Base-by-base conservation (phyloP, 2,113 vertebrate species). In the Hypocryptadius cinnamomeus region DNA sequence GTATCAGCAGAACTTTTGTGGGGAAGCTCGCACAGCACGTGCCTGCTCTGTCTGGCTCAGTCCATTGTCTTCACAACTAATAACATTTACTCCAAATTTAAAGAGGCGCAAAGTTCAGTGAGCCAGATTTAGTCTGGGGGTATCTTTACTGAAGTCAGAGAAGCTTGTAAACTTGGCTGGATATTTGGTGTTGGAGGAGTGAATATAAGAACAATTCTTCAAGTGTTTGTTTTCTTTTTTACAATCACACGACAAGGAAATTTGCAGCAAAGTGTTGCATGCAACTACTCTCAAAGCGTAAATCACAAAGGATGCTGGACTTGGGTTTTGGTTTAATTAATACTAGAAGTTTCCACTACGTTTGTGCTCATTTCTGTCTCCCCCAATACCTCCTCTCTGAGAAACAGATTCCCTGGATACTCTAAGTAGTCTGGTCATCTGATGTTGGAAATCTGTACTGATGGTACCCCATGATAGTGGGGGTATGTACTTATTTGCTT, bases 1-100 rank as follows among this genome's bases (percentile, higher is more conserved):
- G 94, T 88, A 94, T 96, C 94, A 95, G 96, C 96, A 96, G 79
- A 96, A 94, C 64, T 84, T 85, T 68, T 93, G 95, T 79, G 92
- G 92, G 91, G 93, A 96, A 93, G 93, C 86, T 95, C 86, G 83
- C 64, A 61, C 45, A 93, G 95, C 96, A 96, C 90, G 93, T 96
- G 96, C 87, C 91, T 96, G 76, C 79, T 40, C 81, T 74, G 93
- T 95, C 94, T 96, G 96, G 85, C 90, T 83, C 88, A 42, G 69
- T 65, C 68, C 30, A 4, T 92, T 9, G 3, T 96, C 93, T 92
- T 95, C 87, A 79, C 85, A 48, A 82, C 87, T 79, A 87, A 54
- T 85, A 93, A 92, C 92, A 90, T 93, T 95, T 96, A 92, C 85
- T 96, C 94, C 93, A 84, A 88, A 95, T 92, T 50, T 78, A 65